Evolutionary conservation across 2,888 invertebrate genomes (phyloP), one percentile per base, ranked within the genome.

Genomic region (Cartodere bifasciata): DNA sequence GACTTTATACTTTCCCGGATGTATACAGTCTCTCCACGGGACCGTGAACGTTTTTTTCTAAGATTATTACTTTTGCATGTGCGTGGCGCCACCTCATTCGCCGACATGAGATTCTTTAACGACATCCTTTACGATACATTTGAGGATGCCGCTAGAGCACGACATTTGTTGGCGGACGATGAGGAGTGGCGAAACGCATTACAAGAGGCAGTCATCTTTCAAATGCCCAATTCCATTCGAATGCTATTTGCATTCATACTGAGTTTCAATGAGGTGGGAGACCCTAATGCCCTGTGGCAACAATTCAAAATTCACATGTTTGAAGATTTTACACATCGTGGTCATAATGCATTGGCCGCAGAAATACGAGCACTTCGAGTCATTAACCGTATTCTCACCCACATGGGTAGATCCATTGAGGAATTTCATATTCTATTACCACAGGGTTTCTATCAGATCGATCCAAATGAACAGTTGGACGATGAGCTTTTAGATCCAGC

Each of bases 101-200:
- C 38, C 11, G 38, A 43, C 20, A 11, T 46, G 20, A 32, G 34
- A 30, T 52, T 45, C 10, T 42, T 46, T 4, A 32, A 53, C 36
- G 48, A 48, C n/a, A 36, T 36, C 16, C 16, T 43, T 7, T 38
- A 42, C 35, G 29, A 32, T 7, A 15, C 11, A 10, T 27, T 27
- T 10, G 13, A 50, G n/a, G 23, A 32, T n/a, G 43, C 54, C 16
- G 51, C 48, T 15, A 27, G 40, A 21, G 41, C 40, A 14, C 37
- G 44, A 17, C 41, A 46, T 15, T 28, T 59, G 6, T 37, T 56
- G 3, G 46, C 46, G 35, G 47, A 55, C 34, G 50, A 53, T 32
- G 23, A 13, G 12, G 44, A 52, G 28, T 52, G 48, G 47, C 27
- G 27, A 10, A 14, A 16, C 3, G 22, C 38, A 1, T 15, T 52